Evolutionary conservation across 2,888 invertebrate genomes (phyloP), one percentile per base, ranked within the genome.

Genomic region (Torymus auratus): DNA sequence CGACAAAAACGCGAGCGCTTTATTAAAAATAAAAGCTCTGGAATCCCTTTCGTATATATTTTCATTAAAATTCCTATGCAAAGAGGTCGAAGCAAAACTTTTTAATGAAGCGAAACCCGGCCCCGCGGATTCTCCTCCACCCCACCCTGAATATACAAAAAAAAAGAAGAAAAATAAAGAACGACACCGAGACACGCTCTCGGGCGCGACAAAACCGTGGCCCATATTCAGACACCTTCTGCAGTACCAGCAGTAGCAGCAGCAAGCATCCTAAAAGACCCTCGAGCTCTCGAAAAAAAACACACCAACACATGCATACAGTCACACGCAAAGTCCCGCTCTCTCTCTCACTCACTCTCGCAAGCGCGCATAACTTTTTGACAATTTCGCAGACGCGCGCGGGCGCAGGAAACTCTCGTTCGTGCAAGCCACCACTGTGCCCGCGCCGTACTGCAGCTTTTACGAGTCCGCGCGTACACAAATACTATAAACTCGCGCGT

Each of bases 291-390:
- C 64, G 50, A 5, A 58, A n/a, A 10, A n/a, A 74, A 58, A 41
- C 52, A 17, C 50, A 17, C 41, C 13, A 64, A 61, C n/a, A 56
- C 41, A 41, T 41, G 58, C 28, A 56, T 58, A 69, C 56, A 69
- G 3, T 5, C 41, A 41, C 7, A 41, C 41, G 7, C 41, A 70
- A n/a, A 67, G 52, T 53, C 17, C 2, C 52, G 62, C 20, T 17
- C 62, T 56, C 62, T 28, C 55, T 52, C 7, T n/a, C 13, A 15
- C 13, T 10, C 58, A 17, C n/a, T 56, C 15, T 1, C 13, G 41
- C 28, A 41, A 20, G 41, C 53, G 41, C 41, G 41, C 41, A 15
- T 53, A 73, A 76, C 68, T 79, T 82, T 82, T 82, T 64, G 82
- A 82, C 76, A 74, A 75, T 78, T 75, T 28, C 62, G 56, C 75